phyloP scores from a whole-genome alignment of 2,113 vertebrate genomes.

The Petrocephalus microphthalmus region DNA sequence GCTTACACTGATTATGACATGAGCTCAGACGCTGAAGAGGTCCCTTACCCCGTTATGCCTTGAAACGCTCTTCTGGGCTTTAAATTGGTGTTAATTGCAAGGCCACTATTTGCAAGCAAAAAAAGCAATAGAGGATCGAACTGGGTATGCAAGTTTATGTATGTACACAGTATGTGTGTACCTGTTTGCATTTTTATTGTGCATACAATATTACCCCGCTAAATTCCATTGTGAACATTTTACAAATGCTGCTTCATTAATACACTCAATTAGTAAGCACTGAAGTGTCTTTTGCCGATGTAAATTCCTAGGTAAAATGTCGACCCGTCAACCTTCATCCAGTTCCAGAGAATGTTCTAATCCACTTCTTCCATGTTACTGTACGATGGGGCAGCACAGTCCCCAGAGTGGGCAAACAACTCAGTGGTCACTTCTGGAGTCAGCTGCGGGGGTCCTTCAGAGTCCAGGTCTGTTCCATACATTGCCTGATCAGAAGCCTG shows the following conservation, averaged over 20 bases:
- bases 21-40: not conserved
- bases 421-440: slow-evolving; percentile 69
- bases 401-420: slow-evolving; percentile 68
- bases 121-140: slow-evolving; percentile 10
- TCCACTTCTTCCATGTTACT: slow-evolving; percentile 99
- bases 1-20: slow-evolving; percentile 8
- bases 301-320: slow-evolving; percentile 19
- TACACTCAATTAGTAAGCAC: slow-evolving; percentile 31
- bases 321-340: not conserved
- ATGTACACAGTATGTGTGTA: slow-evolving; percentile 12
- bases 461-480: slow-evolving; percentile 71
- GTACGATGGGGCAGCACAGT: slow-evolving; percentile 77
- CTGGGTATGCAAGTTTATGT: slow-evolving; percentile 9
- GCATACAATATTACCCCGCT: slow-evolving; percentile 31
- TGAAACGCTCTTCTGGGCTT: not conserved
- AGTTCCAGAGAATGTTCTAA: slow-evolving; percentile 43
- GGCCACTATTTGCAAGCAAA: not conserved
- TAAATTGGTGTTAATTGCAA: not conserved
- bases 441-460: slow-evolving; percentile 73
- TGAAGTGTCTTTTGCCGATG: slow-evolving; percentile 31
- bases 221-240: slow-evolving; percentile 17
- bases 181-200: slow-evolving; percentile 30
- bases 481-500: slow-evolving; percentile 81
- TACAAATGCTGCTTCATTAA: slow-evolving; percentile 33
- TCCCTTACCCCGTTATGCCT: not conserved